Conservation (phyloP, 2,797 vertebrate species). For the Sebastes miniatus region DNA sequence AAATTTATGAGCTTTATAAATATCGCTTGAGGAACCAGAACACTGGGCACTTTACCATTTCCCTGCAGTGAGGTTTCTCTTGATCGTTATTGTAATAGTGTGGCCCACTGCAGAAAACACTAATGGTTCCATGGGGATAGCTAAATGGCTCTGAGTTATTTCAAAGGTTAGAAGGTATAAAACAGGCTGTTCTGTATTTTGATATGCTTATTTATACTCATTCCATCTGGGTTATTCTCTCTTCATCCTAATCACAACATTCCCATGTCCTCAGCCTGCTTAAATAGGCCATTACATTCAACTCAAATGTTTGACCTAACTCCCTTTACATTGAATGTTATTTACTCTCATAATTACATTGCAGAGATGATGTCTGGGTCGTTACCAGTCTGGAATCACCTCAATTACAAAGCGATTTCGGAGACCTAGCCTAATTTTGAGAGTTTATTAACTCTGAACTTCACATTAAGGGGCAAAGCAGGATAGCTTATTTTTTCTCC, state of each 20-base stretch:
- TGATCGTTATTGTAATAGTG: conserved; percentile 53
- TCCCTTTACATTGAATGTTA: conserved; percentile 29
- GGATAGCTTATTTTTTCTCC: neutral
- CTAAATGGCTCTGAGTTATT: conserved; percentile 30
- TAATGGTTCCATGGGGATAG: conserved; percentile 40
- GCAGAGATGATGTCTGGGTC: conserved; percentile 19
- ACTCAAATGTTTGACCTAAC: conserved; percentile 28
- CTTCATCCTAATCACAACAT: conserved; percentile 22
- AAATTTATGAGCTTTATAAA: conserved; percentile 54
- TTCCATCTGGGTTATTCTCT: conserved; percentile 26
- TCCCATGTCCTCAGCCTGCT: conserved; percentile 54
- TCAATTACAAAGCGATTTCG: conserved; percentile 10
- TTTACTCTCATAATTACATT: conserved; percentile 31
- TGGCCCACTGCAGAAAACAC: conserved; percentile 20
- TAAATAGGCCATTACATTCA: conserved; percentile 46
- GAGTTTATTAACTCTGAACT: conserved; percentile 20
- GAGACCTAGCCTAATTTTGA: neutral
- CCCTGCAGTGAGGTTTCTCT: conserved; percentile 33
- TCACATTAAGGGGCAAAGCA: neutral
- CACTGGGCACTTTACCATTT: conserved; percentile 38
- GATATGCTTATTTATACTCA: conserved; percentile 19
- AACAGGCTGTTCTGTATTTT: conserved; percentile 19
- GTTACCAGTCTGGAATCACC: conserved; percentile 29
- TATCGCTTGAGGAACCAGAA: conserved; percentile 42
- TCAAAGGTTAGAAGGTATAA: conserved; percentile 42